These are phyloP conservation scores for Microhierax caerulescens DNA, from an alignment of 2,797 vertebrate genomes.

Conservation along the genomic window DNA sequence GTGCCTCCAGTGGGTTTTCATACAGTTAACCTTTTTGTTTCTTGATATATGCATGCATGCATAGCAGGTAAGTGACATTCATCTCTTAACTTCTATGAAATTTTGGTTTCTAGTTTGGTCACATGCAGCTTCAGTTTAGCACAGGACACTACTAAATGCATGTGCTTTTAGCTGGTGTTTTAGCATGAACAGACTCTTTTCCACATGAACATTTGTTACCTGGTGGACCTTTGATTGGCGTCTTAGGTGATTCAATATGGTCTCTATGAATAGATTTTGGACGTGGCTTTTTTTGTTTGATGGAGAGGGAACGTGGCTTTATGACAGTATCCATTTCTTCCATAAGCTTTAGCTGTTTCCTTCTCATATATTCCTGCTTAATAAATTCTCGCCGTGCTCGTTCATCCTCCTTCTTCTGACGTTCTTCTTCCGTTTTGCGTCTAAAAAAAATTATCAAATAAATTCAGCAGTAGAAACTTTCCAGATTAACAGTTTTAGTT, in stretches of 20 bases:
- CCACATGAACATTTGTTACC: constrained; percentile 79
- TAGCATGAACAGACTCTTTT: constrained; percentile 69
- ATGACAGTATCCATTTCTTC: constrained; percentile 93
- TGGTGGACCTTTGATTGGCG: constrained; percentile 88
- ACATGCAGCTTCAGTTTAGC: constrained; percentile 17
- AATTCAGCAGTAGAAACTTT: background rate
- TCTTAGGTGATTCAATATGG: constrained; percentile 90
- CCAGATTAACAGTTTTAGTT: background rate
- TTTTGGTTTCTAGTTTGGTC: constrained; percentile 38
- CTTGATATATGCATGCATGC: constrained; percentile 58
- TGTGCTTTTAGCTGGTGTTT: constrained; percentile 60
- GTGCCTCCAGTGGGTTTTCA: background rate
- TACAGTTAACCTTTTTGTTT: background rate
- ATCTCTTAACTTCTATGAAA: background rate
- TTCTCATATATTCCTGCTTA: constrained; percentile 94
- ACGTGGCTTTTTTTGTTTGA: constrained; percentile 87
- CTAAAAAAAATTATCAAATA: constrained; percentile 64
- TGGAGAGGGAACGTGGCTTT: constrained; percentile 82
- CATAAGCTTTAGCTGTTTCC: constrained; percentile 98
- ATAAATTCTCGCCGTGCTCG: constrained; percentile 93
- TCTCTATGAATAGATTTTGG: constrained; percentile 95
- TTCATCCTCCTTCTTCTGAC: constrained; percentile 94
- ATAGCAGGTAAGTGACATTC: constrained; percentile 12
- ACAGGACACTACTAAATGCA: background rate
- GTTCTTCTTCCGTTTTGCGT: constrained; percentile 94